A percentile compares a stretch with the other conserved stretches of the same genome.
These are phyloP conservation scores for Callopanchax toddi DNA, from an alignment of 2,113 vertebrate species.

Conservation along the genomic window DNA sequence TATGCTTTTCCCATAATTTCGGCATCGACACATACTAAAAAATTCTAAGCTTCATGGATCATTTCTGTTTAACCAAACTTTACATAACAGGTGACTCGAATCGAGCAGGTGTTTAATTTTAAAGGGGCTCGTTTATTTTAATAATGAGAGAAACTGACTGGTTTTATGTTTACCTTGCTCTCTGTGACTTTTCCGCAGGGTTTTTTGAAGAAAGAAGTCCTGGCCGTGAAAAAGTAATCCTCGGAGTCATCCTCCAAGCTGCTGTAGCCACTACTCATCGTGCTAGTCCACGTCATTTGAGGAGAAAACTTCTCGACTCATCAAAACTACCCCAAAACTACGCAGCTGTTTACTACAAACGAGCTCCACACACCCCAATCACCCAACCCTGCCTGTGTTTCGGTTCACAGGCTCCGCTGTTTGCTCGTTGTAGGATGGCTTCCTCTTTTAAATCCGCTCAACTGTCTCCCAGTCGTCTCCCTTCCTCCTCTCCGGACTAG, in stretches of 20 bases:
- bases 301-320: conserved; percentile 60
- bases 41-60: rapidly evolving
- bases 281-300: conserved; percentile 90
- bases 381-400: not conserved
- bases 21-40: not conserved
- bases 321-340: conserved; percentile 36
- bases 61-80: not conserved
- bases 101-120: not conserved
- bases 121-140: rapidly evolving
- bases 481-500: conserved; percentile 12
- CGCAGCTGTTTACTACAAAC: not conserved
- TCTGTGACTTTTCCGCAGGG: conserved; percentile 83
- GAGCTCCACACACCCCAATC: not conserved
- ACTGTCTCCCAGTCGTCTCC: not conserved
- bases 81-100: conserved; percentile 39
- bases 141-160: no score
- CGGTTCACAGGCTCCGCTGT: not conserved
- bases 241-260: conserved; percentile 96
- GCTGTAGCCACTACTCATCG: conserved; percentile 98
- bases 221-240: conserved; percentile 96
- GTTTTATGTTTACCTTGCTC: conserved; percentile 71
- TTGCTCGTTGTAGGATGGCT: conserved; percentile 9
- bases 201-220: conserved; percentile 93
- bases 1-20: not conserved
- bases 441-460: conserved; percentile 47